Base-by-base conservation (phyloP, 2,797 vertebrate genomes). In the Melanotaenia pygmaea region DNA sequence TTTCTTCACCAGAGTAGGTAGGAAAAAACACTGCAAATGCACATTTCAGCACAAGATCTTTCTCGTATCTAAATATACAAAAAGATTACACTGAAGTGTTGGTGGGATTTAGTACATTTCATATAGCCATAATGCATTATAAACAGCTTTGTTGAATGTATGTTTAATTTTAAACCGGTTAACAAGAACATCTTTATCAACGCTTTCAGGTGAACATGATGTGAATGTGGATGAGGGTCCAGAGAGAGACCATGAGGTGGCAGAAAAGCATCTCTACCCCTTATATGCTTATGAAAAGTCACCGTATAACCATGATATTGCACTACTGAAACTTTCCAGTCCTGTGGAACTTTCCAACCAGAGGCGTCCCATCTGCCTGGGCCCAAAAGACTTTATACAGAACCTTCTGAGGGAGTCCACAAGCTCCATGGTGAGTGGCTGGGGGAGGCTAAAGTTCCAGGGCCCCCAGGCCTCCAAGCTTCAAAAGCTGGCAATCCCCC, bases 331-430 rank as follows among this genome's bases (percentile, higher is more conserved):
- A 80, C 93, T 99, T 45, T 79, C 88, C 3, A 71, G 0, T 1
- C 95, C 96, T 0, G 92, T 97, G 58, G 66, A 24, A 1, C 81
- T 98, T 67, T 96, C 94, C 34, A 81, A 85, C 74, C 89, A 93
- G 0, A 91, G 95, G 1, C 94, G 93, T 1, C 96, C 98, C 2
- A 93, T 99, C 85, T 99, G 98, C 82, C 63, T 99, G 4, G 97
- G 96, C 7, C 93, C 94, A 81, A 95, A 60, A 64, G 90, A 93
- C 24, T 99, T 99, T 79, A 96, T 91, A 0, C 94, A 95, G 65
- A 94, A 77, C 26, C 61, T 94, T 0, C 79, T 97, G 74, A 92
- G 85, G 69, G 89, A 69, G 0, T 81, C 93, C 0, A 75, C 72
- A 1, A 18, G 0, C 1, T 96, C 96, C 9, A 87, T 94, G 0